A percentile compares a stretch with the other conserved stretches of the same genome.
Conservation (phyloP, 2,797 vertebrate species). For the Periparus ater region DNA sequence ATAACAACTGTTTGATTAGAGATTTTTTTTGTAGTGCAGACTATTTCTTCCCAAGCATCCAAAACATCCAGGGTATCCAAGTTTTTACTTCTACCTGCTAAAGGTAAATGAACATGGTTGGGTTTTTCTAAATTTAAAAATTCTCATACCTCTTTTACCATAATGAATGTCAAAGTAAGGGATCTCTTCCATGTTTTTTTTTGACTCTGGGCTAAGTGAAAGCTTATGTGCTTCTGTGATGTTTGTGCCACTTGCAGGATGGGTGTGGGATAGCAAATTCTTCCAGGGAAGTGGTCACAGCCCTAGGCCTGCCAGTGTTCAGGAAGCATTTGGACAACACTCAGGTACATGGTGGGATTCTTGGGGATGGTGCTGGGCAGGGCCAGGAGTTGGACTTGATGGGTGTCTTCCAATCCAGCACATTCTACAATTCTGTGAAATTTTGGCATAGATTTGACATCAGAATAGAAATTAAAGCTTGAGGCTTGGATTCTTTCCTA, state of each 20-base stretch:
- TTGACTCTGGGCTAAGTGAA: neutral
- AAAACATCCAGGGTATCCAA: neutral
- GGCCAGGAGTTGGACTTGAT: neutral
- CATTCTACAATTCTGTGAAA: neutral
- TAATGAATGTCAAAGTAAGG: neutral
- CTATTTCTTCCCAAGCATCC: neutral
- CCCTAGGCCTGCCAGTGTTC: neutral
- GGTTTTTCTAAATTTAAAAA: neutral
- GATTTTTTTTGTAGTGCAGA: neutral
- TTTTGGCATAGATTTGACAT: neutral
- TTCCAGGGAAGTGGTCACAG: neutral
- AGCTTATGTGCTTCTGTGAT: neutral
- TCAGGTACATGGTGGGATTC: neutral
- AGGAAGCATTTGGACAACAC: fast-evolving
- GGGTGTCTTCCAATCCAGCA: neutral
- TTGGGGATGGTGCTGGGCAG: neutral
- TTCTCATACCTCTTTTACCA: neutral
- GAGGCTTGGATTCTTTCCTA: neutral
- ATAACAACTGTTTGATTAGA: neutral
- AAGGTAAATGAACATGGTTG: neutral
- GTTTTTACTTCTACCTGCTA: neutral
- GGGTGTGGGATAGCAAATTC: neutral
- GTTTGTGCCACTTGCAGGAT: neutral
- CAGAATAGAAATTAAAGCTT: neutral
- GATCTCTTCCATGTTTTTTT: neutral